Evolutionary conservation across 2,113 vertebrate species (phyloP).

Genomic region (Panthera uncia): DNA sequence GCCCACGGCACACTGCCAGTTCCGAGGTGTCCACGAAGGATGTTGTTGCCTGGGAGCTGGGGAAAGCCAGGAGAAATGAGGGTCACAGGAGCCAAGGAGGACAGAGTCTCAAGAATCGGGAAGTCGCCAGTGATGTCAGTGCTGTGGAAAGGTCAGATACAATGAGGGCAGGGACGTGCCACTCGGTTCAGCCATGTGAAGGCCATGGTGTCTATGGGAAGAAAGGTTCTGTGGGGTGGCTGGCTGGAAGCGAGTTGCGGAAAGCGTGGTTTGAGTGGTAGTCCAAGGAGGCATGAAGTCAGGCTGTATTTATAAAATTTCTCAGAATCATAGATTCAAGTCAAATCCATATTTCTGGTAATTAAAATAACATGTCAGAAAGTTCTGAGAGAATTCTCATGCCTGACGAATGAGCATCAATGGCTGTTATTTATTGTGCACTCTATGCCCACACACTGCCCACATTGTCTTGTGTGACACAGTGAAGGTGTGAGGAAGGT

Average conservation of each 20-base stretch:
- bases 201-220: not conserved
- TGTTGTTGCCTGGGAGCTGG: not conserved
- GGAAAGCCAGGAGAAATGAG: not conserved
- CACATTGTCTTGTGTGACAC: not conserved
- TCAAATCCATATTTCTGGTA: not conserved
- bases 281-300: not conserved
- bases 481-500: fast-evolving
- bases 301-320: not conserved
- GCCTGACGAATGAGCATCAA: not conserved
- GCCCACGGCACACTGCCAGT: not conserved
- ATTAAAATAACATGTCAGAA: not conserved
- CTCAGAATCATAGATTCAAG: not conserved
- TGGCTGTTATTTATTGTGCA: no score
- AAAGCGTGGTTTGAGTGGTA: not conserved
- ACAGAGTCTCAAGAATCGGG: not conserved
- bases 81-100: not conserved
- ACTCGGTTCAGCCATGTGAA: fast-evolving
- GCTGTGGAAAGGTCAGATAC: fast-evolving
- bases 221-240: not conserved
- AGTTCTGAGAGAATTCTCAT: not conserved
- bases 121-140: not conserved
- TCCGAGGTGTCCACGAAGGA: not conserved
- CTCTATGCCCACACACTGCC: not conserved
- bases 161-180: not conserved
- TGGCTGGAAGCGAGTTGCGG: fast-evolving